Evolutionary conservation across 1,140 invertebrate species (phyloP).

Genomic region (Drosophila bifasciata): DNA sequence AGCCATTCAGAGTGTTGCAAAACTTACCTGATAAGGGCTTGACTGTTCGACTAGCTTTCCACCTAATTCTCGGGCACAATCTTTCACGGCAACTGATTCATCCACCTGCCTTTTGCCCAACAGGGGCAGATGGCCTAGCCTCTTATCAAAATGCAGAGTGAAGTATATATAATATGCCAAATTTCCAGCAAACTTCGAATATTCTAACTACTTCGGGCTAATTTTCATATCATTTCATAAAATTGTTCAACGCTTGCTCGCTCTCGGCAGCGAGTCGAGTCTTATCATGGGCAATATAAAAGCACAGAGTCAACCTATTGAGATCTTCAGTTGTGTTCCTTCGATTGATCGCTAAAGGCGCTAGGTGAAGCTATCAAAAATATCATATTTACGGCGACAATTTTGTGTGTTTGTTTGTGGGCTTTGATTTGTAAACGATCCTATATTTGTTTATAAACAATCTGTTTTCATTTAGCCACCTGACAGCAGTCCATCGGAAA

Average conservation of each 20-base stretch:
- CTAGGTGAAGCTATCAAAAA: background rate
- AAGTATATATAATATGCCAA: constrained; percentile 26
- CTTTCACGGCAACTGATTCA: constrained; percentile 64
- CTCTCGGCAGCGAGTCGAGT: background rate
- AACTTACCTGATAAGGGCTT: constrained; percentile 32
- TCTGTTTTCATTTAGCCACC: constrained; percentile 7
- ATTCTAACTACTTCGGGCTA: constrained; percentile 50
- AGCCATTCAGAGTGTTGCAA: constrained; percentile 27
- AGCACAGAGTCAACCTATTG: background rate
- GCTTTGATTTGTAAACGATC: constrained; percentile 12
- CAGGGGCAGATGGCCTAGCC: background rate
- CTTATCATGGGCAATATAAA: constrained; percentile 43
- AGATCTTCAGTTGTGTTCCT: constrained; percentile 15
- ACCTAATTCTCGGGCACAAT: constrained; percentile 43
- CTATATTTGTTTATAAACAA: constrained; percentile 48
- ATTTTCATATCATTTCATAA: constrained; percentile 47
- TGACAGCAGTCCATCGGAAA: constrained; percentile 12
- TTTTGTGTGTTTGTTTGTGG: constrained; percentile 7
- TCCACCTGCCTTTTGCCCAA: constrained; percentile 22
- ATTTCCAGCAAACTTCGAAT: constrained; percentile 46
- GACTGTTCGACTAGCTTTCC: constrained; percentile 23
- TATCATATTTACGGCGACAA: background rate
- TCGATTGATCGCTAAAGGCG: constrained; percentile 16
- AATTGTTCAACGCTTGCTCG: constrained; percentile 1
- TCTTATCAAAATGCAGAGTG: constrained; percentile 38